A percentile compares a stretch with the other conserved stretches of the same genome.
Evolutionary conservation across 2,113 vertebrate species (phyloP).

Genomic region (Serilophus lunatus): DNA sequence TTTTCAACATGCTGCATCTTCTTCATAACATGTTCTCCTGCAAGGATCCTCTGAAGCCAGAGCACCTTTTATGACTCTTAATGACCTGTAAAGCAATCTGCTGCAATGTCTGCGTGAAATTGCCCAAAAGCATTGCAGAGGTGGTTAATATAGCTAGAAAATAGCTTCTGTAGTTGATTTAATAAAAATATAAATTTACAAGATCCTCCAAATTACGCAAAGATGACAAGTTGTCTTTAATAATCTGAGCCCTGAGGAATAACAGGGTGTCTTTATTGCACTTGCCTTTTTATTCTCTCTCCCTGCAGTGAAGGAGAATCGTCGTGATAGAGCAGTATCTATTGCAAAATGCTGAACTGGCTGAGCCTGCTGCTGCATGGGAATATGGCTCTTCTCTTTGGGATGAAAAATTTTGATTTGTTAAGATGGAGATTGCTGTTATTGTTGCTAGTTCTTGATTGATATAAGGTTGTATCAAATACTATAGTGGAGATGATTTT

Average conservation of each 20-base stretch:
- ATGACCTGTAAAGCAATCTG: background rate
- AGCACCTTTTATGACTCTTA: background rate
- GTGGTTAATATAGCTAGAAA: background rate
- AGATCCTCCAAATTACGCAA: conserved; percentile 30
- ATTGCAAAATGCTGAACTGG: background rate
- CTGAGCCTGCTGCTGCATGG: background rate
- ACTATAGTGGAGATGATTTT: background rate
- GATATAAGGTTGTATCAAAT: background rate
- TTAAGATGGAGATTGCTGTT: background rate
- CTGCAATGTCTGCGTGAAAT: background rate
- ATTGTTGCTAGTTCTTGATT: background rate
- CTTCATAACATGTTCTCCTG: accelerated
- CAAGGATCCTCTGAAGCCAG: background rate
- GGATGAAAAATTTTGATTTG: background rate
- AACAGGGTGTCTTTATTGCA: background rate
- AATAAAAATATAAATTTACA: conserved; percentile 43
- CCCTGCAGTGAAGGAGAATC: background rate
- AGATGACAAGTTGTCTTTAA: background rate
- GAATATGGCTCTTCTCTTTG: background rate
- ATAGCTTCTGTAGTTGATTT: conserved; percentile 16
- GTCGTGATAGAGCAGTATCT: background rate
- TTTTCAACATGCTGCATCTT: background rate
- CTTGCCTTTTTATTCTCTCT: background rate
- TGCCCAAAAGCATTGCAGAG: background rate
- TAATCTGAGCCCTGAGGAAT: background rate